A percentile compares a stretch with the other conserved stretches of the same genome.
These are phyloP conservation scores for Catonia carolina DNA, from an alignment of 2,888 invertebrate species.

Conservation along the genomic window DNA sequence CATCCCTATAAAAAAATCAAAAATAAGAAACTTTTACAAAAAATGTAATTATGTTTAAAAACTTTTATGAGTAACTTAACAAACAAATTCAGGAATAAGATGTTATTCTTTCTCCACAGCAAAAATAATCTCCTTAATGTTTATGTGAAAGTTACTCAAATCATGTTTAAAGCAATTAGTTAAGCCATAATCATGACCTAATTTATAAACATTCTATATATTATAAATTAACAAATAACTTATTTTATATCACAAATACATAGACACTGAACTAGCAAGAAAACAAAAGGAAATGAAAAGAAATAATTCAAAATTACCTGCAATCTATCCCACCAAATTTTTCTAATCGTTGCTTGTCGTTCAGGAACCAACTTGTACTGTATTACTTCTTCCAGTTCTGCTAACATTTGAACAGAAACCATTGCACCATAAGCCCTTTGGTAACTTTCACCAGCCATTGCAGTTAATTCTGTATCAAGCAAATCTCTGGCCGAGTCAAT, in stretches of 20 bases:
- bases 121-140: no score
- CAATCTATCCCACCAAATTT: slow-evolving; percentile 92
- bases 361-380: slow-evolving; percentile 92
- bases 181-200: no score
- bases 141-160: no score
- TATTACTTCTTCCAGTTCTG: slow-evolving; percentile 92
- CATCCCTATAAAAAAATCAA: slow-evolving; percentile 63
- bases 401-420: slow-evolving; percentile 94
- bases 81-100: not conserved
- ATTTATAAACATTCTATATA: no score
- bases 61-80: not conserved
- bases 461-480: slow-evolving; percentile 92
- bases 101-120: no score
- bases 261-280: no score
- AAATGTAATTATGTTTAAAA: not conserved
- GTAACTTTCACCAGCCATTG: slow-evolving; percentile 94
- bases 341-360: slow-evolving; percentile 67
- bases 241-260: no score
- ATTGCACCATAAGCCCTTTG: slow-evolving; percentile 92
- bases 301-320: slow-evolving; percentile 44
- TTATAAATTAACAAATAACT: no score
- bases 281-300: no score
- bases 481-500: slow-evolving; percentile 91
- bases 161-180: no score
- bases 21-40: not conserved